Evolutionary conservation across 2,113 vertebrate genomes (phyloP).

Genomic region (Leptocoma aspasia): DNA sequence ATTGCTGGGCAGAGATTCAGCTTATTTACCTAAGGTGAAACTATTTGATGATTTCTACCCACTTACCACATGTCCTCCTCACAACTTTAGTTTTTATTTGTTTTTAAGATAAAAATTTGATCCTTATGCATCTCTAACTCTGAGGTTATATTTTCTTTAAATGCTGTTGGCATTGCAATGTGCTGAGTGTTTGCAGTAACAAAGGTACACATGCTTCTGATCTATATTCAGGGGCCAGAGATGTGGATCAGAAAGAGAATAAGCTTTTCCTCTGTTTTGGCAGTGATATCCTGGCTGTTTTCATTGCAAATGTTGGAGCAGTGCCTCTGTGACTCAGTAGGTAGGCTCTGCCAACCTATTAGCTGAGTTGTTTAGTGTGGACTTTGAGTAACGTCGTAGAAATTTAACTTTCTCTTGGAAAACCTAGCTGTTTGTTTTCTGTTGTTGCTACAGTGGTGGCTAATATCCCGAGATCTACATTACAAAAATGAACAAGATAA

Average conservation of each 20-base stretch:
- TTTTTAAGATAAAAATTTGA: neutral
- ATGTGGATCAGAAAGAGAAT: neutral
- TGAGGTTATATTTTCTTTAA: neutral
- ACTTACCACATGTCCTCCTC: neutral
- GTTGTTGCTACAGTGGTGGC: neutral
- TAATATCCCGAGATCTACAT: neutral
- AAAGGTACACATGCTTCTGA: fast-evolving
- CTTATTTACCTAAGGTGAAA: neutral
- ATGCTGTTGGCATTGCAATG: neutral
- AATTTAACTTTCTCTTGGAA: conserved; percentile 11
- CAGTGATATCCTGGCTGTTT: neutral
- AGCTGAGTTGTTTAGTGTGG: neutral
- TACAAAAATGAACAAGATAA: neutral
- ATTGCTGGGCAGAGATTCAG: neutral
- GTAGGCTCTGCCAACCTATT: neutral
- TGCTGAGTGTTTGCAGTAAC: neutral
- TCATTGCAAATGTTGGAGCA: neutral
- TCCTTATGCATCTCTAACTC: neutral
- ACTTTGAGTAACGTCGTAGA: neutral
- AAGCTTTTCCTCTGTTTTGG: neutral
- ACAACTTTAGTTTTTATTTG: neutral
- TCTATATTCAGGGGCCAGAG: neutral
- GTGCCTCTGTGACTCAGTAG: neutral
- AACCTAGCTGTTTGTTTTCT: neutral
- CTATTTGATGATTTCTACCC: neutral